phyloP scores from a whole-genome alignment of 2,888 invertebrate genomes.

The Venustoraphidia nigricollis region DNA sequence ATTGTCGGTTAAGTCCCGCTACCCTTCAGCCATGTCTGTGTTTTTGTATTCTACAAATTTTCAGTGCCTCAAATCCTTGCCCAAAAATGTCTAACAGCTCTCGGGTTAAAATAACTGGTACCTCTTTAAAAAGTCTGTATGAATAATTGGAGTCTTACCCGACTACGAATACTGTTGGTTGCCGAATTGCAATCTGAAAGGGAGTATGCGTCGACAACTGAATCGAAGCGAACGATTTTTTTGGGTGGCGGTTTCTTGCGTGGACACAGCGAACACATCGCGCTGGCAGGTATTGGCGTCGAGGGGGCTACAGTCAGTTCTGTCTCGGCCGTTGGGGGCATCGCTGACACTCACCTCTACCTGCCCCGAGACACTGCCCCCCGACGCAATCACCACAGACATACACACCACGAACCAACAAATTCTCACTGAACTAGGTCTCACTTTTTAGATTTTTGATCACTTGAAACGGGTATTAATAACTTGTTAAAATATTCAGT shows the following conservation, averaged over 20 bases:
- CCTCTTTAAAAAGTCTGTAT: too few relatives aligned
- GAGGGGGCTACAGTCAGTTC: constrained; percentile 21
- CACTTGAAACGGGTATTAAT: too few relatives aligned
- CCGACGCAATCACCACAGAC: constrained; percentile 4
- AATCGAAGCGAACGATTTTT: constrained; percentile 44
- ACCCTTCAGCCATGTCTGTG: too few relatives aligned
- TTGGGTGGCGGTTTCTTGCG: constrained; percentile 35
- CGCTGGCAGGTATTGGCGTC: constrained; percentile 25
- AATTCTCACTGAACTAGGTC: background rate
- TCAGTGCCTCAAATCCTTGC: too few relatives aligned
- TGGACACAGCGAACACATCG: constrained; percentile 45
- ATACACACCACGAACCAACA: constrained; percentile 4
- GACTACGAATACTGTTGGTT: constrained; percentile 18
- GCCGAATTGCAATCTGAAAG: constrained; percentile 33
- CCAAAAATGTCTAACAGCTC: too few relatives aligned
- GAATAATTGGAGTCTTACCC: constrained; percentile 21
- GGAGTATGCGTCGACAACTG: constrained; percentile 44
- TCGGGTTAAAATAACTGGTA: too few relatives aligned
- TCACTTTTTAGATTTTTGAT: too few relatives aligned
- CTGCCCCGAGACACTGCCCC: constrained; percentile 4
- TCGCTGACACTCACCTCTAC: constrained; percentile 3
- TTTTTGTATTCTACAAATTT: too few relatives aligned
- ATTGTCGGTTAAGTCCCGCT: too few relatives aligned
- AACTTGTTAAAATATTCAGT: too few relatives aligned
- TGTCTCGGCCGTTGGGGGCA: constrained; percentile 4